Evolutionary conservation across 2,797 vertebrate genomes (phyloP).

Genomic region (Eleutherodactylus coqui): DNA sequence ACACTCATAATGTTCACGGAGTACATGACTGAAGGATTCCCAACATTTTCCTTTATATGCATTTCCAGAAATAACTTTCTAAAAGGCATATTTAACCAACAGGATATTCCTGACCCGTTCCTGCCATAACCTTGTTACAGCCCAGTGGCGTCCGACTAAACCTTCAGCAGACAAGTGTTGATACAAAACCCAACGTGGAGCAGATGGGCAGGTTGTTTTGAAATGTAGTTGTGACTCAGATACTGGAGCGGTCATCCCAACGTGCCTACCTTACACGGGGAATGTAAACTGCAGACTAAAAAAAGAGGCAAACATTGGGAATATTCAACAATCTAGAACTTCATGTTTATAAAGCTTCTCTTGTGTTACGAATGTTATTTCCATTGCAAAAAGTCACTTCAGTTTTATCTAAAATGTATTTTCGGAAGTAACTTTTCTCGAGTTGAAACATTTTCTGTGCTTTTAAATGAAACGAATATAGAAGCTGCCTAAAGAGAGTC

Average conservation of each 20-base stretch:
- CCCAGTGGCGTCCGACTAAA: neutral
- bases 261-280: constrained; percentile 23
- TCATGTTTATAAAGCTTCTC: constrained; percentile 30
- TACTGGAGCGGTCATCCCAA: constrained; percentile 24
- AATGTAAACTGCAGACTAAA: constrained; percentile 40
- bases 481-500: neutral
- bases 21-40: no score
- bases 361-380: constrained; percentile 30
- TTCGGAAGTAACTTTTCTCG: neutral
- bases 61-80: no score
- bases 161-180: neutral
- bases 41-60: no score
- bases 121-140: neutral
- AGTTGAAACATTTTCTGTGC: neutral
- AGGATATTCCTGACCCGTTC: neutral
- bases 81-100: neutral
- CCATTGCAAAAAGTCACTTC: neutral
- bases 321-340: constrained; percentile 35
- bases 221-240: constrained; percentile 1
- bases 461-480: neutral
- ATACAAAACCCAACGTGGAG: neutral
- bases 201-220: neutral
- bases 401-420: neutral
- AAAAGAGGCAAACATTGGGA: constrained; percentile 28
- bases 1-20: no score